These are phyloP conservation scores for Phyllotis vaccarum DNA, from an alignment of 2,797 vertebrate species.

Conservation along the genomic window DNA sequence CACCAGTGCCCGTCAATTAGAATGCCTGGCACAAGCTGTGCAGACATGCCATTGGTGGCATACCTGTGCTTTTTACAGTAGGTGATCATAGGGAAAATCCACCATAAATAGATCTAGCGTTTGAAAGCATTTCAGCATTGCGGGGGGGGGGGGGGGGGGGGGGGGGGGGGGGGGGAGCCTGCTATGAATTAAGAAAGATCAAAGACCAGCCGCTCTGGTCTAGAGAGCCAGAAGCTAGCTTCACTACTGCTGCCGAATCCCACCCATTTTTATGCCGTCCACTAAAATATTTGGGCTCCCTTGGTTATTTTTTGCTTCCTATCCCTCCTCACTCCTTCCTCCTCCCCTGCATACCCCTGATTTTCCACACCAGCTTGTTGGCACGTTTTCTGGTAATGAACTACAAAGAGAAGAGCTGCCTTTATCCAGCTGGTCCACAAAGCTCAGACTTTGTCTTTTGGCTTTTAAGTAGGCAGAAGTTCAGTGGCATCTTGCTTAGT, in stretches of 20 bases:
- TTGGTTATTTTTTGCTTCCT: no score
- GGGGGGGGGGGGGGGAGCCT: conserved; percentile 59
- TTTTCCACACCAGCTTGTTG: background rate
- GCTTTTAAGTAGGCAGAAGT: background rate
- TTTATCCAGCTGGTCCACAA: background rate
- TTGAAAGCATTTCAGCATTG: conserved; percentile 70
- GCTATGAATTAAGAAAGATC: conserved; percentile 52
- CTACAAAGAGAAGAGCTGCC: background rate
- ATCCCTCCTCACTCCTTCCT: background rate
- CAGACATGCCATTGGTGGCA: conserved; percentile 71
- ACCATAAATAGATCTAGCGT: conserved; percentile 79
- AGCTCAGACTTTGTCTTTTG: background rate
- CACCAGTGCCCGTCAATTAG: conserved; percentile 73
- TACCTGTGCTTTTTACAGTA: conserved; percentile 83
- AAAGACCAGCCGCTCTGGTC: conserved; percentile 50
- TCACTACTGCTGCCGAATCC: background rate
- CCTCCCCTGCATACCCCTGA: background rate
- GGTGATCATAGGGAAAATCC: conserved; percentile 77
- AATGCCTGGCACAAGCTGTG: conserved; percentile 53
- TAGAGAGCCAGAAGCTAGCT: background rate
- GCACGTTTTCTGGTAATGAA: background rate
- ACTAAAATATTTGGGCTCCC: background rate
- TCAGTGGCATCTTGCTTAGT: background rate
- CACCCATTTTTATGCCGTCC: background rate
- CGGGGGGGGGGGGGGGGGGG: conserved; percentile 66